Percentiles rank a stretch among this genome's conserved stretches.
phyloP scores from a whole-genome alignment of 1,140 invertebrate species.

The Ditylenchus dipsaci region DNA sequence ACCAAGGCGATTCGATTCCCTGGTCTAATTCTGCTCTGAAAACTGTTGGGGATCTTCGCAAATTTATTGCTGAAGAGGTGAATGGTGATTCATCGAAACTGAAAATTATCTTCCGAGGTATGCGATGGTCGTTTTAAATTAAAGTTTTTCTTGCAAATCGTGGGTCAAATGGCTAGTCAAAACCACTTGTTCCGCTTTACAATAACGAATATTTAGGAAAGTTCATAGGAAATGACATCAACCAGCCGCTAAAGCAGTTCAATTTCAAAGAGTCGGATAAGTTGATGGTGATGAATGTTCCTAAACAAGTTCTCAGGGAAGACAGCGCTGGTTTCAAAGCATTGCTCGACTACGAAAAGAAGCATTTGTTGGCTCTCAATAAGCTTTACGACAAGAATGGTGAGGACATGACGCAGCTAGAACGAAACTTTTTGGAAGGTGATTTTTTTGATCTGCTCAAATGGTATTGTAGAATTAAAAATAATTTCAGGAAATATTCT shows the following conservation, averaged over 20 bases:
- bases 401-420: constrained; percentile 21
- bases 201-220: too few relatives aligned
- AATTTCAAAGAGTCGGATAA: constrained; percentile 23
- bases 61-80: constrained; percentile 19
- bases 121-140: too few relatives aligned
- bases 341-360: constrained; percentile 28
- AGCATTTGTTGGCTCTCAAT: constrained; percentile 15
- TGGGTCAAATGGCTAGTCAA: too few relatives aligned
- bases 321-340: constrained; percentile 10
- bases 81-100: constrained; percentile 11
- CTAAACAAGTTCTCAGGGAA: not conserved
- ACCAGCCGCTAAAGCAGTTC: constrained; percentile 17
- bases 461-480: not conserved
- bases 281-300: constrained; percentile 21
- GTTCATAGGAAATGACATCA: constrained; percentile 19
- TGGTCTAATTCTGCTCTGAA: not conserved
- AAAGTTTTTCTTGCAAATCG: too few relatives aligned
- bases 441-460: not conserved
- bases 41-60: constrained; percentile 17
- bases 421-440: constrained; percentile 27
- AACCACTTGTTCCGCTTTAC: too few relatives aligned
- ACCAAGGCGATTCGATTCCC: not conserved
- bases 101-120: constrained; percentile 30
- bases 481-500: constrained; percentile 25
- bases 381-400: constrained; percentile 10